Base-by-base conservation (phyloP, 2,113 vertebrate species). In the Elaphurus davidianus region DNA sequence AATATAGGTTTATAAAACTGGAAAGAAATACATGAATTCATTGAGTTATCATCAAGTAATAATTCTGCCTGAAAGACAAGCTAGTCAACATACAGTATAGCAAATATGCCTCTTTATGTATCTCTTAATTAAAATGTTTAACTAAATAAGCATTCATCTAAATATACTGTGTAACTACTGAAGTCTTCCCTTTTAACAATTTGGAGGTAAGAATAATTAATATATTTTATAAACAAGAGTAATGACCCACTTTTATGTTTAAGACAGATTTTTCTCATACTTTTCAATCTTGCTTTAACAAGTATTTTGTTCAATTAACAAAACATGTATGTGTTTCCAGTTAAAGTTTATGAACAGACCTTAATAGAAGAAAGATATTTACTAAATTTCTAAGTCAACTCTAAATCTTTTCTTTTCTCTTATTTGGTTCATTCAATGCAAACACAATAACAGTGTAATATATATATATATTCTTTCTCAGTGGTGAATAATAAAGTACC, bases 361-460 rank as follows among this genome's bases (percentile, higher is more conserved):
- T 93, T 84, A 95, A 43, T 9, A 91, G 52, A 92, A 92, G 52
- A 47, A 94, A 92, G 13, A 93, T 93, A 96, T 67, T 97, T 83
- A 71, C 87, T 90, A 96, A 93, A 97, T 92, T 81, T 87, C 78
- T 90, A 93, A 62, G 27, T 93, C 47, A 97, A 97, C 40, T 92
- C 55, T 76, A 87, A 93, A 91, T 88, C 33, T 95, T 79, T 76
- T 85, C 36, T 94, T 83, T 81, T 87, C 81, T 97, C 59, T 96
- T 87, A 95, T 84, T 96, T 96, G 83, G 71, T 84, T 97, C 60
- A 94, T 86, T 87, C 94, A 57, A 90, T 92, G 21, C 50, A 94
- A 97, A 50, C 21, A 98, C 21, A 97, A 67, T 62, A 97, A 96
- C 52, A 96, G 60, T 94, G 28, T 96, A 79, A 97, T 90, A 97